Evolutionary conservation across 2,113 vertebrate genomes (phyloP).

Genomic region (Calidris pugnax): DNA sequence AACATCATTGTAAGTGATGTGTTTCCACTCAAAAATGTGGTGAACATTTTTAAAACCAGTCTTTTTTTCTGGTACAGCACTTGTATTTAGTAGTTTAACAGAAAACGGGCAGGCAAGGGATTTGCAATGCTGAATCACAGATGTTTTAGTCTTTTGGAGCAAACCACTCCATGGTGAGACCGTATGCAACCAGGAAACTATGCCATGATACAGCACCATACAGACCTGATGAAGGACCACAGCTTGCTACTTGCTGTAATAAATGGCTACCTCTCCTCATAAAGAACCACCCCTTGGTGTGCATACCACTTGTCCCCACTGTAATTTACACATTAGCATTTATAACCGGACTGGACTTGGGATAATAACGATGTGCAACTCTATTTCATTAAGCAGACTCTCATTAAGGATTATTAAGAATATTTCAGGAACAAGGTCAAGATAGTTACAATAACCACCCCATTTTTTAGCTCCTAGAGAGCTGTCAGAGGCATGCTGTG

Average conservation of each 20-base stretch:
- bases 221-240: neutral
- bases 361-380: neutral
- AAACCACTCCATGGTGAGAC: neutral
- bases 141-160: neutral
- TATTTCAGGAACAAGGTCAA: neutral
- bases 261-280: neutral
- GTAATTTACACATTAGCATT: neutral
- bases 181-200: neutral
- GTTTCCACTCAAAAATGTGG: neutral
- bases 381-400: neutral
- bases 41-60: neutral
- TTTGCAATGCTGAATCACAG: neutral
- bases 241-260: neutral
- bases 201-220: neutral
- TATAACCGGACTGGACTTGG: neutral
- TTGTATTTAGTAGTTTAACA: neutral
- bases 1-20: neutral
- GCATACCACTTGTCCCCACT: neutral
- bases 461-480: neutral
- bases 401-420: neutral
- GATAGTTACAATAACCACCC: neutral
- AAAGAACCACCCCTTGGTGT: neutral
- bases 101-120: neutral
- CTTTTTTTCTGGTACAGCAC: neutral
- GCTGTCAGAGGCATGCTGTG: neutral